Base-by-base conservation (phyloP, 1,140 invertebrate species). In the Hypothenemus hampei region DNA sequence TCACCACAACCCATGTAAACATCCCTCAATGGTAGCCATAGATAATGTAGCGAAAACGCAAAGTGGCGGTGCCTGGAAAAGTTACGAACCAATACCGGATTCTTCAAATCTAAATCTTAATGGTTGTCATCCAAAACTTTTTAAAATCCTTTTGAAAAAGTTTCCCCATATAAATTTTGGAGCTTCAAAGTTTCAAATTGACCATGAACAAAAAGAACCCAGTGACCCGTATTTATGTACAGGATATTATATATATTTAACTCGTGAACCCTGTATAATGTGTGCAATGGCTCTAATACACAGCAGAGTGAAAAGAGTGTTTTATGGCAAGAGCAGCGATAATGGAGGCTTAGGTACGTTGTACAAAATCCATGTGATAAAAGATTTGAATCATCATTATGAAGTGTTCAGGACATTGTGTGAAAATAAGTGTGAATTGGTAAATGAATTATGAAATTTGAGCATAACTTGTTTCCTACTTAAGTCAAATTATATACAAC, bases 281-380 rank as follows among this genome's bases (percentile, higher is more conserved):
- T 97, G 95, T 75, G 78, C 90, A 0, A 97, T 97, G 94, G 93
- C 88, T 1, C 71, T 97, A 37, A 78, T 97, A 1, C 95, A 97
- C 73, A 91, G 90, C 20, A 75, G 95, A 60, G 82, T 83, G 0
- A 81, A 81, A 21, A 77, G 87, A 59, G 81, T 97, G 0, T 97
- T 97, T 70, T 97, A 89, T 68, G 77, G 80, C 10, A 51, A 73
- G 0, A 81, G 81, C 46, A 58, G 51, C 0, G 48, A 57, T 1
- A 71, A 79, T 36, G 93, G 93, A 0, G 88, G 82, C 3, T 70
- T 97, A 0, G 80, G 80, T 0, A 83, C 82, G 8, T 75, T 70
- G 39, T 80, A 81, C 0, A 84, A 90, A 65, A 63, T 97, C 13
- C 93, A 98, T 63, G 77, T 79, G 4, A 71, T 91, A 1, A 75